Evolutionary conservation across 2,113 vertebrate genomes (phyloP).

Genomic region (Garra rufa): DNA sequence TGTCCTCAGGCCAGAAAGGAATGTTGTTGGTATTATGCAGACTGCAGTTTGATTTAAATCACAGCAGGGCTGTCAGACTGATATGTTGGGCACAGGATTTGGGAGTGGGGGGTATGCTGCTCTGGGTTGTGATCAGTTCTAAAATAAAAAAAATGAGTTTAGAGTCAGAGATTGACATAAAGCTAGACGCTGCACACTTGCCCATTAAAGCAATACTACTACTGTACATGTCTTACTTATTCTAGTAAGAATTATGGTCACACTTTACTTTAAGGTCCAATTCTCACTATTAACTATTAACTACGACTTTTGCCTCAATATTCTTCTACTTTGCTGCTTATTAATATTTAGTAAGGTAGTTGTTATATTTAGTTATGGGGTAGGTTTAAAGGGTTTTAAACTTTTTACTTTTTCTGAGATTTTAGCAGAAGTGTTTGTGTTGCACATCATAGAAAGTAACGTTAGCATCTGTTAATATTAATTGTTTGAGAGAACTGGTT

Average conservation of each 20-base stretch:
- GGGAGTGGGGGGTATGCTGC: neutral
- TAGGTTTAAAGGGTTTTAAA: too few relatives aligned
- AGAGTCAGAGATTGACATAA: neutral
- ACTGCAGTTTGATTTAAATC: conserved; percentile 2
- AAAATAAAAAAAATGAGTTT: neutral
- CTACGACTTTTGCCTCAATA: neutral
- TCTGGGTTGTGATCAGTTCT: neutral
- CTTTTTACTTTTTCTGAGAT: too few relatives aligned
- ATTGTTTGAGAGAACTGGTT: too few relatives aligned
- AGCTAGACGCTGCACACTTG: neutral
- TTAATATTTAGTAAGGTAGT: too few relatives aligned
- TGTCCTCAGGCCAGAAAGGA: conserved; percentile 8
- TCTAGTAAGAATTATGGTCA: neutral
- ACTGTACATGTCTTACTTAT: neutral
- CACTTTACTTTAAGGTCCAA: neutral
- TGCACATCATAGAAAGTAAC: too few relatives aligned
- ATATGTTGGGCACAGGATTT: neutral
- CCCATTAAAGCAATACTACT: neutral
- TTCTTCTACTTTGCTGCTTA: too few relatives aligned
- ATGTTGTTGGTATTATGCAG: conserved; percentile 23
- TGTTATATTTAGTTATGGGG: too few relatives aligned
- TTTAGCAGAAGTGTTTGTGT: too few relatives aligned
- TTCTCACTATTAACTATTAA: neutral
- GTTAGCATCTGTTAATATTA: too few relatives aligned
- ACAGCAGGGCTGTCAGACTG: conserved; percentile 23